Evolutionary conservation across 2,797 vertebrate genomes (phyloP), one percentile per base, ranked within the genome.

Genomic region (Crocodylus rhombifer): DNA sequence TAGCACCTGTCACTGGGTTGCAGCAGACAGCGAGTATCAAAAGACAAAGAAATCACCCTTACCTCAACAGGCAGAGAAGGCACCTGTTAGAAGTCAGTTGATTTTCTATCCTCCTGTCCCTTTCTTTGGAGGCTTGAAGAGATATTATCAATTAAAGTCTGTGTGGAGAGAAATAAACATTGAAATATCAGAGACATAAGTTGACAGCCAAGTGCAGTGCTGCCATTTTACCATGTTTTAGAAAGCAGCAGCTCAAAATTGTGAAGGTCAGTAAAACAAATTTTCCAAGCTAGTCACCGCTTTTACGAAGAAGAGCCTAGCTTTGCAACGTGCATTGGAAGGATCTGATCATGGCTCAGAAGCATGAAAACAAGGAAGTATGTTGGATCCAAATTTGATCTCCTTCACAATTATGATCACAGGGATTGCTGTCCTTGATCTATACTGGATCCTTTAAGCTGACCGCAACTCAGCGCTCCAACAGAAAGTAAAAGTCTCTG

Each of bases 291-390:
- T 58, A 23, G 5, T 57, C 73, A 6, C 55, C 20, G 23, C 25
- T 2, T 6, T 2, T 26, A 42, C 2, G 33, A 33, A 36, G n/a
- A 56, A 1, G 0, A 30, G 23, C 61, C 21, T 60, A 89, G 14
- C 17, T 58, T 62, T 79, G 76, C n/a, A 77, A 1, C 0, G 2
- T 12, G 2, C 2, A 0, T 64, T 80, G 88, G 89, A 64, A 76
- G 36, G 0, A 1, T 33, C 14, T 5, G 1, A 67, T 56, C 89
- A n/a, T 6, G 57, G 67, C 73, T 77, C 0, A 0, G 63, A 57
- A 26, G 63, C 36, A 73, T 15, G 30, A 51, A 75, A 55, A 91
- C 82, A 21, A 51, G 42, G 42, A 51, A 57, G 74, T 57, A 30
- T 28, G n/a, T 58, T 74, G 26, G 26, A 2, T 5, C 1, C 14